A percentile compares a stretch with the other conserved stretches of the same genome.
Evolutionary conservation across 2,797 vertebrate genomes (phyloP).

Genomic region (Chloroceryle inda): DNA sequence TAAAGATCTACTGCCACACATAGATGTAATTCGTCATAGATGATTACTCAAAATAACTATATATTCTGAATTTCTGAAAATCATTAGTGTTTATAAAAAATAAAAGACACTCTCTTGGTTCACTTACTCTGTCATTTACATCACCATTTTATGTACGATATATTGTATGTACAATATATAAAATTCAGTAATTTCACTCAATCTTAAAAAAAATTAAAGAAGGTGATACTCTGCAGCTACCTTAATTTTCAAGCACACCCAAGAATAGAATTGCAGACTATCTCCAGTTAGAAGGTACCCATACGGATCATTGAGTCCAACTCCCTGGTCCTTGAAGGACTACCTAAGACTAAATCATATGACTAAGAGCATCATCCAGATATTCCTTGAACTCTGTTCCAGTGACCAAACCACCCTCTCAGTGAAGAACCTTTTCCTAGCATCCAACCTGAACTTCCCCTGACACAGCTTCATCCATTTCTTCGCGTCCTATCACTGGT

Average conservation of each 20-base stretch:
- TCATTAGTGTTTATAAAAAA: constrained; percentile 53
- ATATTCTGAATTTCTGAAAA: constrained; percentile 30
- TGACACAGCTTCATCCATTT: neutral
- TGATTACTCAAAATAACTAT: constrained; percentile 44
- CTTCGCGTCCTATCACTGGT: rapidly evolving
- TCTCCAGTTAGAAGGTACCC: neutral
- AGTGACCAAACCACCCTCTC: neutral
- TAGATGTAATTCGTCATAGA: neutral
- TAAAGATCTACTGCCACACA: constrained; percentile 28
- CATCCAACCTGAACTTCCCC: neutral
- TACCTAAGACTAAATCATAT: neutral
- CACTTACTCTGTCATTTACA: neutral
- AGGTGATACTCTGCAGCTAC: neutral
- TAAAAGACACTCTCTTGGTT: constrained; percentile 36
- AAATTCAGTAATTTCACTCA: constrained; percentile 46
- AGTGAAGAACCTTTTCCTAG: neutral
- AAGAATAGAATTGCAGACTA: neutral
- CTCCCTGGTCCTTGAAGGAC: neutral
- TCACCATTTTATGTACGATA: neutral
- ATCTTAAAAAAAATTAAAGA: constrained; percentile 28
- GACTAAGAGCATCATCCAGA: neutral
- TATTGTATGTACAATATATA: neutral
- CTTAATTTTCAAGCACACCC: neutral
- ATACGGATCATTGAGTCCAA: neutral
- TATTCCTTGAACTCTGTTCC: neutral